Conservation (phyloP, 2,113 vertebrate species). For the Protomyctophum bolini region DNA sequence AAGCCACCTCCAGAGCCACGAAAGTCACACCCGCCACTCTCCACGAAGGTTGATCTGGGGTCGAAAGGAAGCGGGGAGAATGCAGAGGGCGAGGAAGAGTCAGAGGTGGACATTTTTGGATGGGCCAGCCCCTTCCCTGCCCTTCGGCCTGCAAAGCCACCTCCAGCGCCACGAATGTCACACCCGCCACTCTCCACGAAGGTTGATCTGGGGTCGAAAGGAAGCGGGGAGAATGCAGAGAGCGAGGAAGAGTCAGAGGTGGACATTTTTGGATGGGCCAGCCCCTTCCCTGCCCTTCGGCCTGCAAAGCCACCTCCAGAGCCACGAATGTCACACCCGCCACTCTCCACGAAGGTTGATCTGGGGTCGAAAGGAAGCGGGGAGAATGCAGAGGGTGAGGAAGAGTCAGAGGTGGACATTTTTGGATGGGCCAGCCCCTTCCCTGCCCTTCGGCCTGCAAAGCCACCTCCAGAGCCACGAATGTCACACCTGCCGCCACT, state of each 20-base stretch:
- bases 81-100: constrained; percentile 32
- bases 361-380: neutral
- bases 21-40: no score
- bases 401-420: constrained; percentile 66
- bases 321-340: no score
- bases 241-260: constrained; percentile 54
- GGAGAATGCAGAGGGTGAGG: constrained; percentile 33
- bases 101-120: constrained; percentile 66
- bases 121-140: constrained; percentile 39
- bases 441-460: constrained; percentile 33
- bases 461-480: neutral
- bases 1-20: neutral
- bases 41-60: neutral
- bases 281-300: constrained; percentile 35
- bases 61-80: constrained; percentile 27
- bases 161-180: neutral
- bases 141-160: constrained; percentile 18
- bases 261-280: constrained; percentile 59
- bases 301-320: neutral
- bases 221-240: constrained; percentile 29
- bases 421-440: constrained; percentile 42
- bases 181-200: neutral
- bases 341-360: neutral
- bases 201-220: neutral
- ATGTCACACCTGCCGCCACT: neutral